These are phyloP conservation scores for Camponotus vicinus DNA, from an alignment of 1,140 invertebrate species.

Conservation along the genomic window DNA sequence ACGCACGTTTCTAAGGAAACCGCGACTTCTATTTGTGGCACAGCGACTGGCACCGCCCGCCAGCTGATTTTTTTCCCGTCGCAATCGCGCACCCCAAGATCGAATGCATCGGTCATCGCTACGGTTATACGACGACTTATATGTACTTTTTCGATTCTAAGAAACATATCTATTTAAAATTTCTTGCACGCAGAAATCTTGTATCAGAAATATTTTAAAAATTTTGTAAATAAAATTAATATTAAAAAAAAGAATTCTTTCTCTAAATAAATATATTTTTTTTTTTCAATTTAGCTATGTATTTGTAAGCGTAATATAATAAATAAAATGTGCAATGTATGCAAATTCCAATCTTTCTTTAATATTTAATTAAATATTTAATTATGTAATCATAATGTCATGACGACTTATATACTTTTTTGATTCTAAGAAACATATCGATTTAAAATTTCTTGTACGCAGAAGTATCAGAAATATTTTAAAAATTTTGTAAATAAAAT, in stretches of 20 bases:
- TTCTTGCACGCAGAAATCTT: not conserved
- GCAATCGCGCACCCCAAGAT: constrained; percentile 8
- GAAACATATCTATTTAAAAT: not conserved
- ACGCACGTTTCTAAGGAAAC: constrained; percentile 69
- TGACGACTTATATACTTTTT: not conserved
- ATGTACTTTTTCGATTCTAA: not conserved
- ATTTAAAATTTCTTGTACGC: not conserved
- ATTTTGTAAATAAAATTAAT: not conserved
- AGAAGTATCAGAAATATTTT: not conserved
- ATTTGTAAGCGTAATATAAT: not conserved
- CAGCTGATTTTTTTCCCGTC: constrained; percentile 50
- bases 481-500: not conserved
- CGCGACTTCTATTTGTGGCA: constrained; percentile 69
- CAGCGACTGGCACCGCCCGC: constrained; percentile 38
- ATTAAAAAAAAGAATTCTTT: no score
- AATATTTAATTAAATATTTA: not conserved
- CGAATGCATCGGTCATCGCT: constrained; percentile 35
- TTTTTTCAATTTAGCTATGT: not conserved
- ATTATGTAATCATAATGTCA: not conserved
- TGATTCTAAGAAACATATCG: not conserved
- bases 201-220: not conserved
- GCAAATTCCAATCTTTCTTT: not conserved
- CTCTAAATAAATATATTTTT: no score
- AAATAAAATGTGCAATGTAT: not conserved
- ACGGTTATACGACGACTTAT: not conserved